Evolutionary conservation across 2,113 vertebrate genomes (phyloP).

Genomic region (Gulo gulo): DNA sequence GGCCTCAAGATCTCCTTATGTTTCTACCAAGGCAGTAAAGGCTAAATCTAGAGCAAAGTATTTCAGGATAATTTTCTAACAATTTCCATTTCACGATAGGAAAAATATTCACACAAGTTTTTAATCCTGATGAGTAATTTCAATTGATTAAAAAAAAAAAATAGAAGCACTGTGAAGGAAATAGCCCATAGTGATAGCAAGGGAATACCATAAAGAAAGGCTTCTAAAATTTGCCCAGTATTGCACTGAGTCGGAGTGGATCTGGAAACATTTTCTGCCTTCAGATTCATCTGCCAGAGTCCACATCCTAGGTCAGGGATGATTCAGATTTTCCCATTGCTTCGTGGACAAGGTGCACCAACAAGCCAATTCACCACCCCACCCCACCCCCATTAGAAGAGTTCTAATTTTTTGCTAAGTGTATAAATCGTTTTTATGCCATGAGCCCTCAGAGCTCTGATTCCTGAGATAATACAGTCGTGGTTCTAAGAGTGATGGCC

Average conservation of each 20-base stretch:
- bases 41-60: background rate
- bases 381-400: background rate
- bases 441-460: background rate
- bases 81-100: conserved; percentile 10
- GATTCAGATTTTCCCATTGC: background rate
- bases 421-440: conserved; percentile 38
- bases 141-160: background rate
- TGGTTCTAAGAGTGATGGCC: background rate
- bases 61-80: conserved; percentile 24
- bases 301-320: background rate
- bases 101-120: conserved; percentile 25
- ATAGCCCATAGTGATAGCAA: background rate
- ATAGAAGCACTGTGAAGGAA: background rate
- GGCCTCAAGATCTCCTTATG: background rate
- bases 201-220: background rate
- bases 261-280: conserved; percentile 40
- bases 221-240: background rate
- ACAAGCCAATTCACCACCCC: background rate
- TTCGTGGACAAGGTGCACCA: background rate
- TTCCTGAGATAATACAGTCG: conserved; percentile 44
- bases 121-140: background rate
- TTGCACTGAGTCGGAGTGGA: background rate
- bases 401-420: background rate
- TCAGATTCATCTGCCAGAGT: background rate
- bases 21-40: background rate